Evolutionary conservation across 2,797 vertebrate species (phyloP).

Genomic region (Mormyrops boulengeri): DNA sequence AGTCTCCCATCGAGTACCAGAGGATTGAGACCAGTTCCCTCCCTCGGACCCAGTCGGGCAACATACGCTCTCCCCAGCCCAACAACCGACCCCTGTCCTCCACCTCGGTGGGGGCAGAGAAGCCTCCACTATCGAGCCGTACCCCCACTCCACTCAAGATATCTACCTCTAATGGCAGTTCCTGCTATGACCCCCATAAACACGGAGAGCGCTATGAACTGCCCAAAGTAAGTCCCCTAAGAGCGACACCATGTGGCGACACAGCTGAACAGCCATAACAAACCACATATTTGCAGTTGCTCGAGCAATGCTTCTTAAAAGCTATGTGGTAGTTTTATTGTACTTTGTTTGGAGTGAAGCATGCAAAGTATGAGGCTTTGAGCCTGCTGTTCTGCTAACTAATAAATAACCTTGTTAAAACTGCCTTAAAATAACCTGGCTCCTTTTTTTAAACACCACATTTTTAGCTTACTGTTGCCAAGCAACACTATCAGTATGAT

Average conservation of each 20-base stretch:
- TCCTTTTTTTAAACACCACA: not conserved
- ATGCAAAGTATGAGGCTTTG: not conserved
- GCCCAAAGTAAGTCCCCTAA: conserved; percentile 54
- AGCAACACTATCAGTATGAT: not conserved
- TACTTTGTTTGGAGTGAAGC: not conserved
- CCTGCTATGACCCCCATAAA: conserved; percentile 67
- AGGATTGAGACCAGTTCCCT: conserved; percentile 75
- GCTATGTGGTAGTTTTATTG: not conserved
- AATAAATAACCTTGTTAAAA: not conserved
- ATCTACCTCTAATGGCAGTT: conserved; percentile 84
- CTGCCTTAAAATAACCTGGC: not conserved
- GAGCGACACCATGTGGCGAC: not conserved
- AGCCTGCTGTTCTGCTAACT: not conserved
- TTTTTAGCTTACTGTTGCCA: conserved; percentile 2
- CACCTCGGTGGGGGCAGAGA: conserved; percentile 65
- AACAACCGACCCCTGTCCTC: conserved; percentile 75
- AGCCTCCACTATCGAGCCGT: conserved; percentile 58
- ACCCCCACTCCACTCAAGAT: conserved; percentile 69
- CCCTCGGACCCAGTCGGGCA: conserved; percentile 70
- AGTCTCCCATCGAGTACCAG: conserved; percentile 94
- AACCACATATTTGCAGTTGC: not conserved
- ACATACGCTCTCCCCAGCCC: conserved; percentile 56
- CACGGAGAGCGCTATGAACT: conserved; percentile 64
- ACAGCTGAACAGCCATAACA: not conserved
- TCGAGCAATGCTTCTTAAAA: not conserved